Conservation (phyloP, 2,113 vertebrate genomes). For the Microcebus murinus region DNA sequence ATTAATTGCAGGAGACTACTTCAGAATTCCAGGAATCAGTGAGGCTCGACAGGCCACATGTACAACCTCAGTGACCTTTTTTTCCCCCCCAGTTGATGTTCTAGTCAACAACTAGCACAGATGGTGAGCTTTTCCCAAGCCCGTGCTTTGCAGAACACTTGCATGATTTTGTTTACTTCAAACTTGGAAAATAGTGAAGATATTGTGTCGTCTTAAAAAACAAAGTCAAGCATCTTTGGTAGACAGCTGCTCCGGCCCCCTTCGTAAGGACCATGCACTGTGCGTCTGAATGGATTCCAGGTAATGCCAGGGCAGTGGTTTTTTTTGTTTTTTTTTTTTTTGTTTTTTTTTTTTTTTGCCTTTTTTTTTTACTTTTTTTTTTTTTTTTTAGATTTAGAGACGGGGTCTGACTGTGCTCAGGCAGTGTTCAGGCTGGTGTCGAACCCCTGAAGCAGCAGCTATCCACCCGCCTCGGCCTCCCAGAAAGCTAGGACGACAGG, state of each 20-base stretch:
- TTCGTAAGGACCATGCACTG: not conserved
- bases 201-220: not conserved
- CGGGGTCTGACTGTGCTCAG: no score
- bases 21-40: constrained; percentile 75
- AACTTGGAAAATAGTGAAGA: not conserved
- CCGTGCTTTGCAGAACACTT: not conserved
- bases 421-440: no score
- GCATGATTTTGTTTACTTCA: not conserved
- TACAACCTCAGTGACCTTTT: constrained; percentile 66
- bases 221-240: not conserved
- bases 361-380: no score
- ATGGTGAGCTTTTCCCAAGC: constrained; percentile 57
- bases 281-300: not conserved
- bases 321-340: no score
- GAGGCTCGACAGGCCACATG: constrained; percentile 55
- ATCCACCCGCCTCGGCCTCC: no score
- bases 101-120: constrained; percentile 57
- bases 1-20: constrained; percentile 76
- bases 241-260: not conserved
- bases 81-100: not conserved
- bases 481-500: no score
- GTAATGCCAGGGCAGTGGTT: not conserved
- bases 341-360: no score
- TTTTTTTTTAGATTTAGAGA: no score
- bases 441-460: no score